These are phyloP conservation scores for Pleuronectes platessa DNA, from an alignment of 2,113 vertebrate genomes.

Conservation along the genomic window DNA sequence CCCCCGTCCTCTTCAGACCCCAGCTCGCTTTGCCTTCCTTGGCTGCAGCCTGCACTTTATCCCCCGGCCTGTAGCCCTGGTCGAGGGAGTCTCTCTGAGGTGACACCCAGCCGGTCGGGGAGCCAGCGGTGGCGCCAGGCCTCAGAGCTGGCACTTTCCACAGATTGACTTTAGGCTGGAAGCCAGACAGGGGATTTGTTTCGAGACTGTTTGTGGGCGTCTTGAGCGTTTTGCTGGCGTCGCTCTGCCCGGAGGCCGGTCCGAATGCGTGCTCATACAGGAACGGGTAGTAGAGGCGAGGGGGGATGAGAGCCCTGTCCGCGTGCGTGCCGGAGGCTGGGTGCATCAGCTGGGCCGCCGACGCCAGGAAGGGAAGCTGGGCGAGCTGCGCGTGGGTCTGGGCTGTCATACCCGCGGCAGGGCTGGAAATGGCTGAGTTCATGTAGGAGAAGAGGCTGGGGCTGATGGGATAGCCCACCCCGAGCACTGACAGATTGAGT, in stretches of 20 bases:
- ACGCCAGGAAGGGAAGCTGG: slow-evolving; percentile 91
- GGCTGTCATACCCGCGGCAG: slow-evolving; percentile 63
- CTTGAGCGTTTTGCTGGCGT: slow-evolving; percentile 80
- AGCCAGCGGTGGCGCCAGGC: slow-evolving; percentile 69
- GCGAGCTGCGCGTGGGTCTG: slow-evolving; percentile 82
- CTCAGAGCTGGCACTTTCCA: slow-evolving; percentile 87
- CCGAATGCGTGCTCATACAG: slow-evolving; percentile 88
- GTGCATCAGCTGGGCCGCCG: slow-evolving; percentile 87
- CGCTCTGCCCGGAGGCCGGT: slow-evolving; percentile 58
- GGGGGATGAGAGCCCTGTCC: slow-evolving; percentile 82
- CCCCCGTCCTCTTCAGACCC: slow-evolving; percentile 75
- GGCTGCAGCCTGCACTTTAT: slow-evolving; percentile 67
- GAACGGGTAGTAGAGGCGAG: slow-evolving; percentile 93
- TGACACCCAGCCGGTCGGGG: slow-evolving; percentile 78
- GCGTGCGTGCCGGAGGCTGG: slow-evolving; percentile 77
- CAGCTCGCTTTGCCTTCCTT: slow-evolving; percentile 73
- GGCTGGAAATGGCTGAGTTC: slow-evolving; percentile 84
- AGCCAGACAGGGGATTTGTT: slow-evolving; percentile 63
- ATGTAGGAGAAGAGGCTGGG: slow-evolving; percentile 92
- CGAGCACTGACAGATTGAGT: slow-evolving; percentile 91
- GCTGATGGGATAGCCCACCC: slow-evolving; percentile 90
- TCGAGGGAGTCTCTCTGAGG: slow-evolving; percentile 71
- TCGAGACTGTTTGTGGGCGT: slow-evolving; percentile 59
- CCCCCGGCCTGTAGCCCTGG: slow-evolving; percentile 64
- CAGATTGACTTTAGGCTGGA: slow-evolving; percentile 82